Evolutionary conservation across 2,888 invertebrate species (phyloP).

Genomic region (Bibio marci): DNA sequence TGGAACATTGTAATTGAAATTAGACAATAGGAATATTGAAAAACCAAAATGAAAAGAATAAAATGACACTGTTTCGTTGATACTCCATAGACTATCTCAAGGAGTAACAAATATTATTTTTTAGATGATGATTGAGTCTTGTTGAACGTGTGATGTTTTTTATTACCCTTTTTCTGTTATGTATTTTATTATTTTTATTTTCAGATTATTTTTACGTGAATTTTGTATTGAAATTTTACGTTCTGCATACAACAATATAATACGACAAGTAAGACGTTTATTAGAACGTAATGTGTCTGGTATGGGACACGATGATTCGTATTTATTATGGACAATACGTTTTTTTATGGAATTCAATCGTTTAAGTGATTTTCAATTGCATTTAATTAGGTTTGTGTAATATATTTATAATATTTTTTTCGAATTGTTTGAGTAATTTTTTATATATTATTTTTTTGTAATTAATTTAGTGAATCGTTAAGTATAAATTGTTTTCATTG

Average conservation of each 20-base stretch:
- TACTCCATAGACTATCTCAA: too few relatives aligned
- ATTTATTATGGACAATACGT: slow-evolving; percentile 83
- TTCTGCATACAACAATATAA: slow-evolving; percentile 82
- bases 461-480: slow-evolving; percentile 64
- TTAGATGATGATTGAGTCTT: too few relatives aligned
- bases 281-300: slow-evolving; percentile 47
- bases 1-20: too few relatives aligned
- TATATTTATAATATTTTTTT: slow-evolving; percentile 6
- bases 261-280: slow-evolving; percentile 70
- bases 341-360: slow-evolving; percentile 98
- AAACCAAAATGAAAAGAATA: too few relatives aligned
- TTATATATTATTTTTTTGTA: background rate
- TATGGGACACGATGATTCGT: slow-evolving; percentile 77
- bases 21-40: too few relatives aligned
- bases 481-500: slow-evolving; percentile 84
- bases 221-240: slow-evolving; percentile 88
- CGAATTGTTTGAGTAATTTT: too few relatives aligned
- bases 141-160: too few relatives aligned
- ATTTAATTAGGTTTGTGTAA: slow-evolving; percentile 56
- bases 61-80: too few relatives aligned
- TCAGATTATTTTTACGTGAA: slow-evolving; percentile 76
- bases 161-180: background rate
- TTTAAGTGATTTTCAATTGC: slow-evolving; percentile 67
- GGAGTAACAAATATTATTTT: too few relatives aligned
- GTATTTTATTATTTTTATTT: slow-evolving; percentile 13